Evolutionary conservation across 2,888 invertebrate species (phyloP).

Genomic region (Hesperia comma): DNA sequence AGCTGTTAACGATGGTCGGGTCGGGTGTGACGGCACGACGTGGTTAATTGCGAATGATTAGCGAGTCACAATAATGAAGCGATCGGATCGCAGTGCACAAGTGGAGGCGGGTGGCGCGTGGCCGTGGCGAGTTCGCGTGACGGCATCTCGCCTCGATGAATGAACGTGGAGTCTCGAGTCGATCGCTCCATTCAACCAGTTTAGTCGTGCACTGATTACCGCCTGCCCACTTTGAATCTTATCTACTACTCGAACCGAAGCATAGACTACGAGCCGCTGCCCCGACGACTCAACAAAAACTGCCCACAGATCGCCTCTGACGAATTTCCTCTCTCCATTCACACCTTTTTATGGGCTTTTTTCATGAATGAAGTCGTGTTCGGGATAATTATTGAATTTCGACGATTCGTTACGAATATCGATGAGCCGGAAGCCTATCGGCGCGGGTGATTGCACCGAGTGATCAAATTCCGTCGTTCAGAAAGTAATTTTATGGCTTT

Average conservation of each 20-base stretch:
- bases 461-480: constrained; percentile 75
- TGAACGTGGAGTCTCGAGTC: constrained; percentile 52
- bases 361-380: constrained; percentile 83
- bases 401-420: constrained; percentile 83
- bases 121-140: constrained; percentile 62
- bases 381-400: constrained; percentile 83
- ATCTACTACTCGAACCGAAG: constrained; percentile 73
- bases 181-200: constrained; percentile 77
- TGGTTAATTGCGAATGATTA: constrained; percentile 57
- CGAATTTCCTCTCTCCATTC: constrained; percentile 79
- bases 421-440: constrained; percentile 81
- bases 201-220: constrained; percentile 81
- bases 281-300: constrained; percentile 67
- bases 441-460: constrained; percentile 74
- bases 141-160: constrained; percentile 77
- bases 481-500: constrained; percentile 82
- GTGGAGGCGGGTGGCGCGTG: constrained; percentile 43
- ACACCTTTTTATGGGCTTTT: constrained; percentile 80
- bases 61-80: constrained; percentile 49
- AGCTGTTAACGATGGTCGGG: constrained; percentile 51
- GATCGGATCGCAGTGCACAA: constrained; percentile 53
- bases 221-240: constrained; percentile 75
- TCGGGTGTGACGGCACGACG: constrained; percentile 45
- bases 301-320: constrained; percentile 54
- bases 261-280: constrained; percentile 49